Evolutionary conservation across 2,888 invertebrate genomes (phyloP).

Genomic region (Portevinia maculata): DNA sequence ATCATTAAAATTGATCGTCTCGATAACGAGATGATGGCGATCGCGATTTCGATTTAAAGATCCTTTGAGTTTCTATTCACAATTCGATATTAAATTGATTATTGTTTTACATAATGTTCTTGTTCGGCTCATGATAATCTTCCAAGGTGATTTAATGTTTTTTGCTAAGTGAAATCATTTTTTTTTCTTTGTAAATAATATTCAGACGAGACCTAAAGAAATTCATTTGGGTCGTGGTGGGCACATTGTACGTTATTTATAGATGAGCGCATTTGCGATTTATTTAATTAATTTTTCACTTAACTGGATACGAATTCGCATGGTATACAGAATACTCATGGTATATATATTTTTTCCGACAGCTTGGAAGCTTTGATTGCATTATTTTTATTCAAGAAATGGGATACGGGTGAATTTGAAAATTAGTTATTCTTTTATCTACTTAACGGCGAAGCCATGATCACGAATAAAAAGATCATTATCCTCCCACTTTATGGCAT

Average conservation of each 20-base stretch:
- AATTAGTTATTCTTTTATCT: constrained; percentile 7
- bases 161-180: too few species aligned
- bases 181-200: background rate
- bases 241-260: background rate
- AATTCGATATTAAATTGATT: constrained; percentile 7
- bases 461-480: too few species aligned
- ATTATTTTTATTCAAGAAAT: background rate
- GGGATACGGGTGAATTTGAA: background rate
- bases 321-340: background rate
- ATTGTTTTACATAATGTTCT: constrained; percentile 2
- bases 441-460: background rate
- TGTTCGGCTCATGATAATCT: background rate
- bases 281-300: constrained; percentile 15
- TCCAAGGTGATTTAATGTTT: background rate
- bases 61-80: background rate
- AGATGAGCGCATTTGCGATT: constrained; percentile 9
- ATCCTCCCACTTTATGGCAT: too few species aligned
- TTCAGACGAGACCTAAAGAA: background rate
- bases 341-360: background rate
- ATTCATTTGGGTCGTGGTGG: background rate
- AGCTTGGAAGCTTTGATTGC: constrained; percentile 35
- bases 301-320: constrained; percentile 18
- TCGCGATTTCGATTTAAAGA: constrained; percentile 18
- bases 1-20: constrained; percentile 29
- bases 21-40: constrained; percentile 29